Percentiles rank a stretch among this genome's conserved stretches.
These are phyloP conservation scores for Dendrophyllia cribrosa DNA, from an alignment of 64 coral and sea anemone genomes.

Conservation along the genomic window DNA sequence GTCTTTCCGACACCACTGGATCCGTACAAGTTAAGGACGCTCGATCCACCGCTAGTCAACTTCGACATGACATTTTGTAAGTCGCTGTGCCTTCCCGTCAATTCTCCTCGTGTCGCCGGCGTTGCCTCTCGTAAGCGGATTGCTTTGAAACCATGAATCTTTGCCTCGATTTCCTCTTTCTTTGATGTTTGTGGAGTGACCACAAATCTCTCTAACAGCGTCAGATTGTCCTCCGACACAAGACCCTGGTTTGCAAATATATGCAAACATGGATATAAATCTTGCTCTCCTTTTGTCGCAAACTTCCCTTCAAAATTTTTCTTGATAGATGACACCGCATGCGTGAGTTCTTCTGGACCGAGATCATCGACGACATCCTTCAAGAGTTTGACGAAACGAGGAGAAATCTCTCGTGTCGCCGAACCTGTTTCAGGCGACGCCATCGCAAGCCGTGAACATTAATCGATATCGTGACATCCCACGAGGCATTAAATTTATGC, in stretches of 20 bases:
- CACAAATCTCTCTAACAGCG: constrained; percentile 36
- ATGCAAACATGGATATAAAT: constrained; percentile 31
- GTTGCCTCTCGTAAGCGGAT: not conserved
- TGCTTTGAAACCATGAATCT: constrained; percentile 9
- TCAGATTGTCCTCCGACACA: constrained; percentile 31
- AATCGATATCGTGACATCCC: not conserved
- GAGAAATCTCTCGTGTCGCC: constrained; percentile 14
- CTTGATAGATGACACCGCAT: constrained; percentile 27
- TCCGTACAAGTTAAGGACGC: constrained; percentile 35
- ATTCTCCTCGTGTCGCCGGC: not conserved
- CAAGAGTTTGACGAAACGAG: constrained; percentile 2
- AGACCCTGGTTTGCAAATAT: constrained; percentile 24
- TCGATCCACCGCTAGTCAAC: not conserved
- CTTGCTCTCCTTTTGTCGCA: not conserved
- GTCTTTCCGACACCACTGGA: constrained; percentile 35
- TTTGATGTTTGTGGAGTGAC: constrained; percentile 26
- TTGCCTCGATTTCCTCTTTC: not conserved
- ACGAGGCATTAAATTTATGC: not conserved
- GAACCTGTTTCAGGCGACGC: not conserved
- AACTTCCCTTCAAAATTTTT: constrained; percentile 24
- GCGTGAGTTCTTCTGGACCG: constrained; percentile 3
- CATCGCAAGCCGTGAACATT: not conserved
- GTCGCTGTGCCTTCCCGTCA: constrained; percentile 29
- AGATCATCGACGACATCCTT: not conserved
- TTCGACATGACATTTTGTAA: not conserved